Conservation (phyloP, 1,140 invertebrate species). For the Calephelis virginiensis region DNA sequence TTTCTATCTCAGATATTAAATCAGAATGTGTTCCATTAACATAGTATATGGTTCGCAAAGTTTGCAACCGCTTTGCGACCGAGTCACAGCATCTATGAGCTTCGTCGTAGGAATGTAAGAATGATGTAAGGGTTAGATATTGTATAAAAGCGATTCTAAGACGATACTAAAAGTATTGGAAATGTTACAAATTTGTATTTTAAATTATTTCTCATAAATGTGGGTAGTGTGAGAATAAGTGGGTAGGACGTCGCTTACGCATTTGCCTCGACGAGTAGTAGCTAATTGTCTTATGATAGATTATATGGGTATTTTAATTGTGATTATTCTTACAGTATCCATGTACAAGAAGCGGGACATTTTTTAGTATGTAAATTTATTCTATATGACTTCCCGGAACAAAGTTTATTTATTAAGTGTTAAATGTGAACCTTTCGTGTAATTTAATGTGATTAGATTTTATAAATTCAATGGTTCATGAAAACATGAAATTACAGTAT, state of each 20-base stretch:
- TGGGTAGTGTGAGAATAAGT: conserved; percentile 38
- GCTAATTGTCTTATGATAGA: conserved; percentile 35
- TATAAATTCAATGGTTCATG: conserved; percentile 57
- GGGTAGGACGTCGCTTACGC: conserved; percentile 30
- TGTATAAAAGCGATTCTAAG: conserved; percentile 44
- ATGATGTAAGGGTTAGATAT: conserved; percentile 66
- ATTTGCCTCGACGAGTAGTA: conserved; percentile 27
- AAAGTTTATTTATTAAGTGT: conserved; percentile 40
- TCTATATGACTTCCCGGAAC: conserved; percentile 23
- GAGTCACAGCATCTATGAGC: conserved; percentile 65
- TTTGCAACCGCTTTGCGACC: conserved; percentile 54
- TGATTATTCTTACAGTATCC: conserved; percentile 28
- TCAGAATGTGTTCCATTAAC: conserved; percentile 57
- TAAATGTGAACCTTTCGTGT: conserved; percentile 49
- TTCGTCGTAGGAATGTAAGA: conserved; percentile 70
- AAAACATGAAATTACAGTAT: conserved; percentile 34
- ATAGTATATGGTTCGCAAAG: conserved; percentile 40
- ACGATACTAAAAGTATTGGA: conserved; percentile 71
- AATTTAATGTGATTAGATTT: conserved; percentile 62
- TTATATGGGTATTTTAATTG: conserved; percentile 22
- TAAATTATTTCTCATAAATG: conserved; percentile 26
- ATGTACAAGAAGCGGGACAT: conserved; percentile 15
- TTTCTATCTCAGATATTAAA: conserved; percentile 70
- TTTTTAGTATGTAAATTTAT: conserved; percentile 18
- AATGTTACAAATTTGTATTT: conserved; percentile 77